Evolutionary conservation across 2,113 vertebrate species (phyloP).

Genomic region (Petrocephalus zakoni): DNA sequence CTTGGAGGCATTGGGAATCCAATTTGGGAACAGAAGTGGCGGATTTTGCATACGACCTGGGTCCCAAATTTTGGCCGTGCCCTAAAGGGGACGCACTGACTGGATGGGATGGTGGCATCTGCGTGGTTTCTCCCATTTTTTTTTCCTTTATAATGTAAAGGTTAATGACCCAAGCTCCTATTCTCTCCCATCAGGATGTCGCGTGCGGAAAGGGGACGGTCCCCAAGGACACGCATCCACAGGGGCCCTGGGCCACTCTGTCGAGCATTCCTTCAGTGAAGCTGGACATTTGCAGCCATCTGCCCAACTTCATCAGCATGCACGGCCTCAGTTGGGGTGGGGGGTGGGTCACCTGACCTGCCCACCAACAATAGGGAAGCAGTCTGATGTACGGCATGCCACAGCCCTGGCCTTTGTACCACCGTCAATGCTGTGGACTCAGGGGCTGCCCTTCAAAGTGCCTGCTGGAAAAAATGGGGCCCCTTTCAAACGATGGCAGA

Average conservation of each 20-base stretch:
- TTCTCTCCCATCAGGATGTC: constrained; percentile 37
- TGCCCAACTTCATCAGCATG: constrained; percentile 56
- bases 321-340: constrained; percentile 47
- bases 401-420: constrained; percentile 44
- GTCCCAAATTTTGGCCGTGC: background rate
- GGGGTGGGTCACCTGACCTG: constrained; percentile 43
- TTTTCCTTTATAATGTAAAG: constrained; percentile 33
- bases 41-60: background rate
- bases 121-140: constrained; percentile 32
- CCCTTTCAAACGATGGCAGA: constrained; percentile 20
- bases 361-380: constrained; percentile 40
- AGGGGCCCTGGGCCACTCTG: constrained; percentile 32
- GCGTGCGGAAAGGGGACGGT: constrained; percentile 34
- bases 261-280: constrained; percentile 38
- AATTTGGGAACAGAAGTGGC: background rate
- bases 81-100: background rate
- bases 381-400: constrained; percentile 55
- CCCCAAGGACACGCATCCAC: constrained; percentile 40
- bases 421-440: constrained; percentile 40
- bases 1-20: background rate
- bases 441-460: constrained; percentile 36
- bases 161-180: constrained; percentile 38
- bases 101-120: constrained; percentile 8
- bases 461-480: constrained; percentile 26
- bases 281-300: constrained; percentile 50